Evolutionary conservation across 1,140 invertebrate species (phyloP), one percentile per base, ranked within the genome.

Genomic region (Temnothorax nylanderi): DNA sequence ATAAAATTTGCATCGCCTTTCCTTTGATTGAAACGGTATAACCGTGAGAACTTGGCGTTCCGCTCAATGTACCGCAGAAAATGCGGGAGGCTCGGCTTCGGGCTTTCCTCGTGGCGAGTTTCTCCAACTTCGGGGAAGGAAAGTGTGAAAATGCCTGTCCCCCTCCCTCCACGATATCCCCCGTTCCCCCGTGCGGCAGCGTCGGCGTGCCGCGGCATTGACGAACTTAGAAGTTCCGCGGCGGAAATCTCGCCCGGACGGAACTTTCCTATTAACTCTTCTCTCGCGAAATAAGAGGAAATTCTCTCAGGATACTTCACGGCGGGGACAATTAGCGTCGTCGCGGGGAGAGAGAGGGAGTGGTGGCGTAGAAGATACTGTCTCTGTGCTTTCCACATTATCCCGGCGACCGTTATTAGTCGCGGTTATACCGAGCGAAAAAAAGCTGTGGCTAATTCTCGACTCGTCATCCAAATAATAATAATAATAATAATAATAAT

Each of bases 41-140:
- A 62, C 54, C 54, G 80, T 84, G 80, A 84, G 80, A 84, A 74
- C 80, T 18, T 26, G 0, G 26, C 80, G 74, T 78, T 65, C 47
- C 58, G 75, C 58, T 85, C 72, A 49, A 85, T 80, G 75, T 85
- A 65, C 5, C 74, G 47, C 58, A n/a, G 72, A 85, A 85, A 85
- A 77, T 77, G 82, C 74, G 84, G 26, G 54, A 62, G 32, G 47
- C 34, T 58, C n/a, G 54, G 69, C 67, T n/a, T 16, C 49, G 16
- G 21, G 60, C 84, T 78, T 85, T 85, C 60, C 84, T 78, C 41
- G 18, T 21, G 60, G 32, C 37, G 64, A 86, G 76, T 86, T 86
- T 86, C 85, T 71, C 51, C 41, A 32, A 81, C 62, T 86, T 86
- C 64, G 64, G 32, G 8, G 65, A 44, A 86, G 64, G 64, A 80